These are phyloP conservation scores for Macropodus opercularis DNA, from an alignment of 2,797 vertebrate genomes.

Conservation along the genomic window DNA sequence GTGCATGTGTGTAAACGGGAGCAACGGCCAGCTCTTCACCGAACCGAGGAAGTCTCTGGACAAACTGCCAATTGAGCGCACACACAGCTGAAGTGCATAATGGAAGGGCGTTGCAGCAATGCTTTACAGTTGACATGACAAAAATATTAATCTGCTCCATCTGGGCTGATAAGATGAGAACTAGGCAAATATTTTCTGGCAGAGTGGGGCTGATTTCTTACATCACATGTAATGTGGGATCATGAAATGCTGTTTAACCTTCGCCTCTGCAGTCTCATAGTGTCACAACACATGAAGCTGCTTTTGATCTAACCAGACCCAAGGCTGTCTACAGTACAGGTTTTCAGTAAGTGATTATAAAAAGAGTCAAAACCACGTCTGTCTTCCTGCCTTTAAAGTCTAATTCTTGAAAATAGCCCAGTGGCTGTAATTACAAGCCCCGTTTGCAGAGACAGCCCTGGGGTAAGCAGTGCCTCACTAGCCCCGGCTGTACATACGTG, in stretches of 20 bases:
- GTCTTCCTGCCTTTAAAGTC: conserved; percentile 12
- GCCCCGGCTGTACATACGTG: conserved; percentile 62
- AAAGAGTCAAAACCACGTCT: conserved; percentile 5
- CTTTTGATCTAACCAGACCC: conserved; percentile 39
- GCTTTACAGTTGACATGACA: conserved; percentile 22
- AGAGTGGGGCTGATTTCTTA: neutral
- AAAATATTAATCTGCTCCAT: conserved; percentile 17
- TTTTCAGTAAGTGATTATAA: neutral
- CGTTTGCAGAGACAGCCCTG: conserved; percentile 23
- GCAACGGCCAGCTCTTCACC: conserved; percentile 23
- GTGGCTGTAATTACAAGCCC: conserved; percentile 48
- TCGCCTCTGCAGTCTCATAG: conserved; percentile 1
- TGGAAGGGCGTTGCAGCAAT: neutral
- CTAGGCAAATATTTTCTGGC: neutral
- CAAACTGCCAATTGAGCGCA: conserved; percentile 45
- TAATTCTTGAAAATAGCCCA: conserved; percentile 15
- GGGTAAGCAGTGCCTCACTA: conserved; percentile 39
- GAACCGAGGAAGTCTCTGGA: conserved; percentile 45
- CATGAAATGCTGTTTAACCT: no score
- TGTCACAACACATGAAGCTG: conserved; percentile 16
- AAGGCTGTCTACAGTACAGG: conserved; percentile 5
- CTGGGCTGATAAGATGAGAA: conserved; percentile 1
- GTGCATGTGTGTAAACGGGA: neutral
- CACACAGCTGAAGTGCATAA: conserved; percentile 39
- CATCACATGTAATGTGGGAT: no score